phyloP scores from a whole-genome alignment of 2,113 vertebrate species.

The Alosa alosa region DNA sequence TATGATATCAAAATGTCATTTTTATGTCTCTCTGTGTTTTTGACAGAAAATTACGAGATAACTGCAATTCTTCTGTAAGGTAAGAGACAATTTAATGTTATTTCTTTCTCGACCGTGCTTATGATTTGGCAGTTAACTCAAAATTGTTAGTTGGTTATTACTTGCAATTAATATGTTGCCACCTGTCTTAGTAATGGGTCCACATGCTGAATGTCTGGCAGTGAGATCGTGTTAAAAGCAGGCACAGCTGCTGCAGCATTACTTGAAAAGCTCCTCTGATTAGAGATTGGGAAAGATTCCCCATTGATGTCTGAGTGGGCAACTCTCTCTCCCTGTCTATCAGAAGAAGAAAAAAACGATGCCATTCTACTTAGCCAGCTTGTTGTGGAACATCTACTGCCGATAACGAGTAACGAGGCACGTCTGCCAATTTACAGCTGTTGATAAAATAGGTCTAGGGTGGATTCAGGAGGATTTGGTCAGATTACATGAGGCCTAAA shows the following conservation, averaged over 20 bases:
- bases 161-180: slow-evolving; percentile 13
- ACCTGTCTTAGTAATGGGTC: slow-evolving; percentile 30
- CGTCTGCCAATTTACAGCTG: background rate
- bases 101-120: background rate
- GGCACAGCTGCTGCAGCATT: slow-evolving; percentile 58
- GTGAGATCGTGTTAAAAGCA: slow-evolving; percentile 41
- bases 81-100: slow-evolving; percentile 52
- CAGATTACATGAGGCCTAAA: background rate
- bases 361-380: background rate
- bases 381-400: background rate
- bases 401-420: background rate
- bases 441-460: background rate
- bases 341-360: background rate
- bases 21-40: slow-evolving; percentile 31
- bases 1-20: background rate
- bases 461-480: slow-evolving; percentile 3
- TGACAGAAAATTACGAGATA: slow-evolving; percentile 57
- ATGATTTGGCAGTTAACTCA: background rate
- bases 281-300: background rate
- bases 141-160: background rate
- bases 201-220: slow-evolving; percentile 43
- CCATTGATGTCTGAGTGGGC: background rate
- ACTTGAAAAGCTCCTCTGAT: slow-evolving; percentile 54
- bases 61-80: slow-evolving; percentile 59
- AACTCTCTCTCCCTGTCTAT: background rate